Evolutionary conservation across 2,888 invertebrate species (phyloP).

Genomic region (Entomobrya proxima): DNA sequence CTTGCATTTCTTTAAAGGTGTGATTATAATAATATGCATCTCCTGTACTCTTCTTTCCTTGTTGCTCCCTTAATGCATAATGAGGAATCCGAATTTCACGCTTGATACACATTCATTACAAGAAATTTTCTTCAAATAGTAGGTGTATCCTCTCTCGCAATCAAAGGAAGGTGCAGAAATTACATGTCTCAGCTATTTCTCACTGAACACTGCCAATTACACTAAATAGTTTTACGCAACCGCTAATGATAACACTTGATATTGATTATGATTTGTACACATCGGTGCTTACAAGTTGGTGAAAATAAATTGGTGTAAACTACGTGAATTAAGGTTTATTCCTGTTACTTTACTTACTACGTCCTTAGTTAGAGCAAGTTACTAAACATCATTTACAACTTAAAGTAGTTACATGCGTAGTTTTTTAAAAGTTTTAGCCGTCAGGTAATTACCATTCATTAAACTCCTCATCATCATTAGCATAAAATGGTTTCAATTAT

Average conservation of each 20-base stretch:
- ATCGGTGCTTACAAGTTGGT: constrained; percentile 11
- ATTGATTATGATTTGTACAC: neutral
- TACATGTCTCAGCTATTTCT: constrained; percentile 9
- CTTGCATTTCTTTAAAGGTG: constrained; percentile 54
- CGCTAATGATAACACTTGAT: constrained; percentile 6
- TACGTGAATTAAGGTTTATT: constrained; percentile 65
- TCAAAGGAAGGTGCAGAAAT: constrained; percentile 21
- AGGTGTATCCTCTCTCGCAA: neutral
- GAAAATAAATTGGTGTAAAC: constrained; percentile 60
- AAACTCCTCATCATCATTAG: neutral
- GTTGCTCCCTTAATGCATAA: neutral
- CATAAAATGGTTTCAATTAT: constrained; percentile 7
- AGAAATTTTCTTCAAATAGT: neutral
- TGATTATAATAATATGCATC: constrained; percentile 46
- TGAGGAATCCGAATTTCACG: neutral
- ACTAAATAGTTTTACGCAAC: constrained; percentile 28
- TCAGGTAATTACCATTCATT: neutral
- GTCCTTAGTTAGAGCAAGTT: neutral
- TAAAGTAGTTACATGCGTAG: neutral
- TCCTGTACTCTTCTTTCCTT: neutral
- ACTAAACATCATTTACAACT: neutral
- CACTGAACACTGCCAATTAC: constrained; percentile 41
- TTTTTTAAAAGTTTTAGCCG: neutral
- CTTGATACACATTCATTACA: neutral
- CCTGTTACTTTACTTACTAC: no score